Conservation (phyloP, 2,888 invertebrate genomes). For the Myopa testacea region DNA sequence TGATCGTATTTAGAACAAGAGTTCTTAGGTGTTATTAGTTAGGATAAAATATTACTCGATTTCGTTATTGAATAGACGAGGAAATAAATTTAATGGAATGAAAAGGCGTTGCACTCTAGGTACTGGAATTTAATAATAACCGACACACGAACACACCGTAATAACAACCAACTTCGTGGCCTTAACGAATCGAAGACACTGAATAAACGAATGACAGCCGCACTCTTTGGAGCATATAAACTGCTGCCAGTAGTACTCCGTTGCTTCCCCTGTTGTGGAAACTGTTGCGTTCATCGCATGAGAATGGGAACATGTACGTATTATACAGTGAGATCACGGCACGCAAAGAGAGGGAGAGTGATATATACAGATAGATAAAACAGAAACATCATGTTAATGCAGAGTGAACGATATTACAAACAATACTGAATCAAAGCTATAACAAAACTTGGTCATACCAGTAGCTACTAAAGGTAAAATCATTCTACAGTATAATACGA, state of each 20-base stretch:
- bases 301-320: neutral
- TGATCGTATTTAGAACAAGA: neutral
- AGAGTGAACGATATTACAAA: constrained; percentile 21
- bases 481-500: no score
- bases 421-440: neutral
- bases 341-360: neutral
- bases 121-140: constrained; percentile 15
- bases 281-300: constrained; percentile 27
- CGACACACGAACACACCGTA: constrained; percentile 24
- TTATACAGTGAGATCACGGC: neutral
- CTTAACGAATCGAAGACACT: constrained; percentile 39
- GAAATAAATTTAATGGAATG: constrained; percentile 1
- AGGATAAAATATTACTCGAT: neutral
- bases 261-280: constrained; percentile 16
- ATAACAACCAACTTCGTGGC: constrained; percentile 33
- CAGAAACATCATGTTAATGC: neutral
- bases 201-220: constrained; percentile 21
- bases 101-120: constrained; percentile 19
- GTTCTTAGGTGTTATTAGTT: no score
- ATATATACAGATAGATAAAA: neutral
- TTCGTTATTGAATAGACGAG: neutral
- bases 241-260: constrained; percentile 19
- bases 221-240: constrained; percentile 25
- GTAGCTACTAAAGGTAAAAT: no score
- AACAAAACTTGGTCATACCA: no score